Conservation (phyloP, 2,113 vertebrate genomes). For the Ptilonorhynchus violaceus region DNA sequence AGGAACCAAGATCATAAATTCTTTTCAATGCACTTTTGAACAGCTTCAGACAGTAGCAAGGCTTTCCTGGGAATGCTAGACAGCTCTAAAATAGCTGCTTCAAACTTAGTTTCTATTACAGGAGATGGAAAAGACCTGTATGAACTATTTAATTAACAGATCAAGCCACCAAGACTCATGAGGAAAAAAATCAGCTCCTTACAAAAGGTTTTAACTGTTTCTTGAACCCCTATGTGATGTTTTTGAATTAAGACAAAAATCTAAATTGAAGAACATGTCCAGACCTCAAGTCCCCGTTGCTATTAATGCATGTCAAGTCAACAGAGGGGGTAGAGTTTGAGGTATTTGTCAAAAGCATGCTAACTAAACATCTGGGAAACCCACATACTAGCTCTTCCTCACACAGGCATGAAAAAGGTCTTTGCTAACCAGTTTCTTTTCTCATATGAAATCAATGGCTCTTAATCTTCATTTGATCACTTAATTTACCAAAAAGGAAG, state of each 20-base stretch:
- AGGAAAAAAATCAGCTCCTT: not conserved
- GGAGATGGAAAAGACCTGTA: not conserved
- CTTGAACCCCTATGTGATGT: not conserved
- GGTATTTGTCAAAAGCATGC: not conserved
- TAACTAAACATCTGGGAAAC: not conserved
- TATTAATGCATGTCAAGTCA: not conserved
- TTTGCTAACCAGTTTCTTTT: not conserved
- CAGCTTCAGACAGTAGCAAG: not conserved
- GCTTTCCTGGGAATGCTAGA: not conserved
- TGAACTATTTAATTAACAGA: slow-evolving; percentile 4
- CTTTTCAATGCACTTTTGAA: slow-evolving; percentile 16
- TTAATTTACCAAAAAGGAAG: not conserved
- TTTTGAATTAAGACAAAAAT: not conserved
- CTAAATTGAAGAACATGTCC: not conserved
- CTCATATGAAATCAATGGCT: not conserved
- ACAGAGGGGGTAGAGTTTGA: not conserved
- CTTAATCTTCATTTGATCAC: not conserved
- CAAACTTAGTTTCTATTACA: not conserved
- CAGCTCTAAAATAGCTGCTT: slow-evolving; percentile 16
- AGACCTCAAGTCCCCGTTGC: not conserved
- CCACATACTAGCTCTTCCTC: not conserved
- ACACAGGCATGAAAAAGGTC: not conserved
- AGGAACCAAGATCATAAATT: slow-evolving; percentile 37
- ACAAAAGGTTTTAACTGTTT: not conserved
- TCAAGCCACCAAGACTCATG: not conserved